Conservation (phyloP, 2,888 invertebrate genomes). For the Chromoteleia sp. region DNA sequence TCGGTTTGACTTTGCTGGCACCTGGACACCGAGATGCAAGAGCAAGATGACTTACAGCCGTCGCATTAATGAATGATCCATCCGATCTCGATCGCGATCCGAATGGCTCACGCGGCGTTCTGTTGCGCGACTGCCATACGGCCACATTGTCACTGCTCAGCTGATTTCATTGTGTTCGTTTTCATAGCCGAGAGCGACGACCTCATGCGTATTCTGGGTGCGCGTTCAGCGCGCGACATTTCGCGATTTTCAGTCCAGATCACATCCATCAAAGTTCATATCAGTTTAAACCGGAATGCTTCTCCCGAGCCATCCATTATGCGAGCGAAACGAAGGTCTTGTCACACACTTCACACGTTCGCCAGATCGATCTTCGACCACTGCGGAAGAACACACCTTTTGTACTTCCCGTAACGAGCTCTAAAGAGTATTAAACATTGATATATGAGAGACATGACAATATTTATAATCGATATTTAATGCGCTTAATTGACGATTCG, state of each 20-base stretch:
- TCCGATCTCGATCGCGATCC: constrained; percentile 41
- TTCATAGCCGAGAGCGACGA: constrained; percentile 41
- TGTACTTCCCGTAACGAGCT: constrained; percentile 41
- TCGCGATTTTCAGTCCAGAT: constrained; percentile 55
- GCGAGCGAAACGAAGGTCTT: constrained; percentile 41
- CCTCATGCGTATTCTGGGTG: constrained; percentile 65
- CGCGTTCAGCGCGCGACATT: constrained; percentile 43
- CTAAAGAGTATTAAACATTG: constrained; percentile 16
- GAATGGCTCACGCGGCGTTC: constrained; percentile 3
- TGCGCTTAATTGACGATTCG: constrained; percentile 1
- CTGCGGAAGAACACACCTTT: constrained; percentile 49
- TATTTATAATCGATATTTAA: constrained; percentile 20
- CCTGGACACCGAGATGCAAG: constrained; percentile 33
- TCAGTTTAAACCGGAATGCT: constrained; percentile 56
- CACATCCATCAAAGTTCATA: constrained; percentile 65
- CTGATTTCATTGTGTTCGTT: constrained; percentile 43
- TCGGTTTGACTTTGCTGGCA: constrained; percentile 43
- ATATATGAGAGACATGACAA: constrained; percentile 21
- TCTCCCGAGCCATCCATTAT: constrained; percentile 49
- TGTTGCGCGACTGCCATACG: constrained; percentile 7
- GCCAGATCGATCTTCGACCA: constrained; percentile 37
- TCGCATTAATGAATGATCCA: constrained; percentile 57
- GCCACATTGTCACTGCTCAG: constrained; percentile 40
- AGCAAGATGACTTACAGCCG: constrained; percentile 41
- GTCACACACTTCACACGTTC: constrained; percentile 46